Evolutionary conservation across 2,888 invertebrate genomes (phyloP), one percentile per base, ranked within the genome.

Genomic region (Nebria brevicollis): DNA sequence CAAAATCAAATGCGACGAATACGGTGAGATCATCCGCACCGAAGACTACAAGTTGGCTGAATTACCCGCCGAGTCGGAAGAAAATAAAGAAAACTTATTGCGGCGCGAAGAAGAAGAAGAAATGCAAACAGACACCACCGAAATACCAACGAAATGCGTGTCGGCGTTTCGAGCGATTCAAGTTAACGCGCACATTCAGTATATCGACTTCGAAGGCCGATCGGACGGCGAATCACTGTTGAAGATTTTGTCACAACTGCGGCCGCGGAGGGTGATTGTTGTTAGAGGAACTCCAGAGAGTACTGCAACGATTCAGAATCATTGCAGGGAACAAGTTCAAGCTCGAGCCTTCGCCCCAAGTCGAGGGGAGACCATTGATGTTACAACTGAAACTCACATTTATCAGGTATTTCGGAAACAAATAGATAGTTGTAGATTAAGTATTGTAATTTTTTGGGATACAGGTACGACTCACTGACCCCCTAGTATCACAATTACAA

Each of bases 361-460:
- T 10, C 92, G 92, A 79, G 95, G 96, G 0, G 98, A 98, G 85
- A 91, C 93, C 0, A 93, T 99, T 3, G 99, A 99, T 88, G 98
- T 97, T 0, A 99, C 99, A 0, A 98, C 98, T 0, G 99, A 99
- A 89, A 97, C 97, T 0, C 97, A 98, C 86, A 99, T 99, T 85
- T 99, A 98, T 89, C 99, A 99, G 92, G 97, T 96, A 87, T 82
- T 82, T 72, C 72, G 54, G 54, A 34, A 34, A 34, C 34, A 34
- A 34, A 34, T 34, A 2, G 5, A 34, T 2, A 34, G 34, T 2
- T 34, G 34, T 34, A 1, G 20, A 34, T 34, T 34, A 34, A 34
- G 34, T 34, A 34, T 34, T 34, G 34, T 34, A 34, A 34, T 34
- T 5, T 34, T 34, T 34, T 34, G 34, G 2, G 2, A 54, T 54